phyloP scores from a whole-genome alignment of 2,888 invertebrate genomes.

The Dynastes maya region DNA sequence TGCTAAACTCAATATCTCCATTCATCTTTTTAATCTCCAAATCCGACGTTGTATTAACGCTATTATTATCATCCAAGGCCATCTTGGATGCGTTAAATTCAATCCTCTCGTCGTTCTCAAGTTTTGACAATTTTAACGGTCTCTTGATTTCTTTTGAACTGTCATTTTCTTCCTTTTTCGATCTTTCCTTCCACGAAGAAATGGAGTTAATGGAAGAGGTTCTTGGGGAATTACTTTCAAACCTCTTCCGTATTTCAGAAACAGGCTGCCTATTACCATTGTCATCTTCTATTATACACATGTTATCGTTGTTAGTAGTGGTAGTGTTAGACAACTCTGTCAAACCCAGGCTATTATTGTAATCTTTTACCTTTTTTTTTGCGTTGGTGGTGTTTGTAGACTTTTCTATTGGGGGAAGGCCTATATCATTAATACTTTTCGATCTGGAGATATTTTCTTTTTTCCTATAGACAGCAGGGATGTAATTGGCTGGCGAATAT shows the following conservation, averaged over 20 bases:
- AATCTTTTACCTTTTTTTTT: slow-evolving; percentile 66
- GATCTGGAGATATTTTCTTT: slow-evolving; percentile 68
- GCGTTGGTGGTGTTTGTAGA: slow-evolving; percentile 66
- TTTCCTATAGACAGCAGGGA: slow-evolving; percentile 72
- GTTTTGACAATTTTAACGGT: slow-evolving; percentile 54
- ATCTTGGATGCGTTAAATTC: background rate
- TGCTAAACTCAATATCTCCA: background rate
- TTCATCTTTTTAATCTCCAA: background rate
- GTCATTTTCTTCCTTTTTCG: slow-evolving; percentile 31
- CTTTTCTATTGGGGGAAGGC: slow-evolving; percentile 68
- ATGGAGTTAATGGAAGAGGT: slow-evolving; percentile 60
- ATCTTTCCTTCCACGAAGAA: slow-evolving; percentile 53
- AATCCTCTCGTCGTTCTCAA: slow-evolving; percentile 29
- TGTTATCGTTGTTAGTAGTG: slow-evolving; percentile 70
- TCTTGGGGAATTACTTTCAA: slow-evolving; percentile 66
- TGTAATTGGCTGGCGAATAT: slow-evolving; percentile 84
- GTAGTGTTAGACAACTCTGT: slow-evolving; percentile 66
- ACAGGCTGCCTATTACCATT: slow-evolving; percentile 75
- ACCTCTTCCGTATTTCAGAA: slow-evolving; percentile 75
- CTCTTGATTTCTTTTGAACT: slow-evolving; percentile 46
- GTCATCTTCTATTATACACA: slow-evolving; percentile 71
- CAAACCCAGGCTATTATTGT: slow-evolving; percentile 65
- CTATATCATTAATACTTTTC: slow-evolving; percentile 77
- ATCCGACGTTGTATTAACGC: background rate
- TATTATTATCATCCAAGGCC: background rate